Base-by-base conservation (phyloP, 1,140 invertebrate genomes). In the Holotrichia oblita region DNA sequence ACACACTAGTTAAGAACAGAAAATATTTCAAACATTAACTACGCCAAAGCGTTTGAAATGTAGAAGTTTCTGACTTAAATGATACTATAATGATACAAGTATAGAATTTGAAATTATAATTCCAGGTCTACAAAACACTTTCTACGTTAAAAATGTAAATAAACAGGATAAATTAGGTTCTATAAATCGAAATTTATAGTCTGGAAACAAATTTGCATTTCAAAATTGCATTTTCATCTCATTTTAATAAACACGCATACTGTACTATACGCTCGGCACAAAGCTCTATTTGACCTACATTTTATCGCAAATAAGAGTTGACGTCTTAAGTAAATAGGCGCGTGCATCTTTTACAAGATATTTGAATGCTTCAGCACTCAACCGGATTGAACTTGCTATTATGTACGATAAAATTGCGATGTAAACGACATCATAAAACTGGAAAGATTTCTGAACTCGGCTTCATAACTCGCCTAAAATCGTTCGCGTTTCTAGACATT, bases 261-360 rank as follows among this genome's bases (percentile, higher is more conserved):
- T 14, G 4, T 34, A 48, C n/a, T 48, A 8, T 48, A 27, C 22
- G 22, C 7, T 69, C 22, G 61, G 8, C 12, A 8, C 22, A 69
- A 69, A 69, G 22, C 61, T 20, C 17, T 69, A 17, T 69, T 69
- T 69, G 61, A 69, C 61, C 61, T 69, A 69, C 12, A 69, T 69
- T 69, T 24, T 34, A 34, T 69, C 24, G 61, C 61, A 69, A 69
- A 69, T 69, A 69, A 12, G 61, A 24, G 27, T 12, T 69, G 61
- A 69, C 61, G 61, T 69, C 8, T 69, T 27, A 69, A 69, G 61
- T 69, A 69, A 69, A 69, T 69, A 69, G 61, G 22, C 61, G 61
- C 22, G 61, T 69, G 22, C 27, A 69, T 24, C 61, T 17, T 55
- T 55, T 55, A 55, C 48, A 17, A 17, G 48, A 69, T 24, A 69